Percentiles rank a stretch among this genome's conserved stretches.
phyloP scores from a whole-genome alignment of 2,888 invertebrate genomes.

The Drosophila tanythrix region DNA sequence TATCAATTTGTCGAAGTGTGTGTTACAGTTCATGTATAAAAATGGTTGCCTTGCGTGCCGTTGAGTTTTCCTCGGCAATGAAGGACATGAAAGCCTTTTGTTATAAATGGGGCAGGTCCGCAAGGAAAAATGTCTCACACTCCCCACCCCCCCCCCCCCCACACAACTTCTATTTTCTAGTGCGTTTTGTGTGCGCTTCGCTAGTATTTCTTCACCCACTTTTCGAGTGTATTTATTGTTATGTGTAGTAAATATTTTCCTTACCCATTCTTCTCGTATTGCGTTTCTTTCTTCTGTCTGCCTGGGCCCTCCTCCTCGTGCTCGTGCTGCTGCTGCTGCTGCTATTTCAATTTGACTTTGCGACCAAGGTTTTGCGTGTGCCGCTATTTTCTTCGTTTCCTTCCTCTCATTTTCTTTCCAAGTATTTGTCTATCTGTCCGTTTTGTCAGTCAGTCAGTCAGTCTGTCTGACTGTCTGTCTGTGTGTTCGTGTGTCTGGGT shows the following conservation, averaged over 20 bases:
- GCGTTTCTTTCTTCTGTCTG: constrained; percentile 24
- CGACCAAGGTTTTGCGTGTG: constrained; percentile 66
- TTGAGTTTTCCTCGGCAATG: constrained; percentile 40
- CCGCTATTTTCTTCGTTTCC: constrained; percentile 14
- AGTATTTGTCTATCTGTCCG: constrained; percentile 38
- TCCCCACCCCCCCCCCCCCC: too few species aligned
- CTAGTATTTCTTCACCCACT: constrained; percentile 44
- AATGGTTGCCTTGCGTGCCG: constrained; percentile 62
- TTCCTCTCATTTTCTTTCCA: constrained; percentile 5
- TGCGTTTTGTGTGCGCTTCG: constrained; percentile 62
- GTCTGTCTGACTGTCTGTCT: constrained; percentile 5
- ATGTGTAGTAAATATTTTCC: constrained; percentile 81
- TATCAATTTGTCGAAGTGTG: constrained; percentile 81
- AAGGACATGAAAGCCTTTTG: constrained; percentile 64
- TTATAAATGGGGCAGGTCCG: constrained; percentile 55
- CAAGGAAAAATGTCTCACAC: constrained; percentile 18
- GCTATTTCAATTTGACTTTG: constrained; percentile 69
- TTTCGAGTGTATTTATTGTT: constrained; percentile 79
- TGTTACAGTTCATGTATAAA: constrained; percentile 71
- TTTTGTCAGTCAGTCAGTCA: constrained; percentile 19
- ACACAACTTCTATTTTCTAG: constrained; percentile 9
- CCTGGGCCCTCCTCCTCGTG: constrained; percentile 2
- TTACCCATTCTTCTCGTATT: constrained; percentile 45
- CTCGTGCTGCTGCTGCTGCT: background rate
- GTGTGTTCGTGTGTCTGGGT: constrained; percentile 30